Percentiles rank a stretch among this genome's conserved stretches.
phyloP scores from a whole-genome alignment of 1,140 invertebrate species.

The Orchesella cincta region DNA sequence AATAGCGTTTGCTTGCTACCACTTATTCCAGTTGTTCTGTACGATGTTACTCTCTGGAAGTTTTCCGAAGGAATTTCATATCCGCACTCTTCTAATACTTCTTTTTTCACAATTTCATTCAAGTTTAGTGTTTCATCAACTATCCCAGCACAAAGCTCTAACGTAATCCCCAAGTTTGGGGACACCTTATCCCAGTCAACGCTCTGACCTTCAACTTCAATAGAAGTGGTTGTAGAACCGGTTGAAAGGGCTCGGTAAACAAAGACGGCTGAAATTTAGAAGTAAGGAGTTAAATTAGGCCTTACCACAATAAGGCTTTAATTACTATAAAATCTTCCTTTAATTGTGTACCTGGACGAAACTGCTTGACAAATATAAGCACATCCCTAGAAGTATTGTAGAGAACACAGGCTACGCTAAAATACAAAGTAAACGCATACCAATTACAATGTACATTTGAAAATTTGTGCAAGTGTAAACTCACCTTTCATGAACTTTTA shows the following conservation, averaged over 20 bases:
- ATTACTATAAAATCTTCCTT: background rate
- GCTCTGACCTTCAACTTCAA: constrained; percentile 64
- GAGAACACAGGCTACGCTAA: constrained; percentile 76
- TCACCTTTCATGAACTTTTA: constrained; percentile 60
- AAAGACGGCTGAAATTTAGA: background rate
- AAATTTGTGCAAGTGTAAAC: background rate
- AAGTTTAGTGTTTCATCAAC: constrained; percentile 78
- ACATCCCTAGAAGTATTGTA: constrained; percentile 76
- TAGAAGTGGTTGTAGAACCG: constrained; percentile 46
- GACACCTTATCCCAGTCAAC: constrained; percentile 76
- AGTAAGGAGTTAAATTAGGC: background rate
- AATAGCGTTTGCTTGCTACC: constrained; percentile 78
- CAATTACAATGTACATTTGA: background rate
- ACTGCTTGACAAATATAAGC: constrained; percentile 87
- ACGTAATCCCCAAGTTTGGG: constrained; percentile 71
- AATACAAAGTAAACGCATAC: constrained; percentile 30
- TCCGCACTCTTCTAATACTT: constrained; percentile 92
- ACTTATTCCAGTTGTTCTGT: constrained; percentile 62
- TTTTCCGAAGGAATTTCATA: constrained; percentile 76
- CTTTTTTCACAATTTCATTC: constrained; percentile 80
- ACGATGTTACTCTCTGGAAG: constrained; percentile 67
- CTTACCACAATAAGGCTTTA: background rate
- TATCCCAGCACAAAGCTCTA: constrained; percentile 94
- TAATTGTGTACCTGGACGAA: constrained; percentile 81
- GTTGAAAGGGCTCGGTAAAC: no score